Conservation (phyloP, 2,888 invertebrate species). For the Cartodere bifasciata region DNA sequence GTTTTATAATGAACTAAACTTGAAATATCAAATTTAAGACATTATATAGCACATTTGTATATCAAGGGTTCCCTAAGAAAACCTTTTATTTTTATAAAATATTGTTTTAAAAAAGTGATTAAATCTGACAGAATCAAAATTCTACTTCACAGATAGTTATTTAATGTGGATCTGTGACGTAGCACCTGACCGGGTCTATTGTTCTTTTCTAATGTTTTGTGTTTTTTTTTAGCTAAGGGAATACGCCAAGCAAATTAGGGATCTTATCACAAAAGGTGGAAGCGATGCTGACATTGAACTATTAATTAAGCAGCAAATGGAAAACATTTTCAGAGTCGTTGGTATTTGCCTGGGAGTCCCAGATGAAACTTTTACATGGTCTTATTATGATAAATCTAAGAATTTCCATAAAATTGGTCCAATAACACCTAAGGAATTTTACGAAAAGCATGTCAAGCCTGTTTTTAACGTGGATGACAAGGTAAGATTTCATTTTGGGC, state of each 20-base stretch:
- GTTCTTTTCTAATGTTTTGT: too few relatives aligned
- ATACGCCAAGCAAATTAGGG: slow-evolving; percentile 60
- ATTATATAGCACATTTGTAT: too few relatives aligned
- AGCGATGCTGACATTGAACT: slow-evolving; percentile 48
- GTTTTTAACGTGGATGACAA: slow-evolving; percentile 72
- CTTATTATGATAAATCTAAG: slow-evolving; percentile 75
- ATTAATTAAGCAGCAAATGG: slow-evolving; percentile 57
- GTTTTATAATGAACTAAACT: too few relatives aligned
- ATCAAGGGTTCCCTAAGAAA: too few relatives aligned
- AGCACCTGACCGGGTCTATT: too few relatives aligned
- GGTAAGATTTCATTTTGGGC: slow-evolving; percentile 33
- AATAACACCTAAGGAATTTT: slow-evolving; percentile 68
- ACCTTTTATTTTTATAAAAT: too few relatives aligned
- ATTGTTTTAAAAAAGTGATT: too few relatives aligned
- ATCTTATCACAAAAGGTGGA: slow-evolving; percentile 46
- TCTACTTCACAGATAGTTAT: too few relatives aligned
- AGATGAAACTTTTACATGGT: slow-evolving; percentile 65
- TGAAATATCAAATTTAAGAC: too few relatives aligned
- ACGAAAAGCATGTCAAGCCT: slow-evolving; percentile 63
- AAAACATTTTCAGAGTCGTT: slow-evolving; percentile 64
- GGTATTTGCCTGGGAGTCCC: slow-evolving; percentile 78
- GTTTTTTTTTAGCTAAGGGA: slow-evolving; percentile 54
- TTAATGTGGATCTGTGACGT: too few relatives aligned
- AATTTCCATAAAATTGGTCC: slow-evolving; percentile 60
- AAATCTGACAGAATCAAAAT: too few relatives aligned